A percentile compares a stretch with the other conserved stretches of the same genome.
Conservation (phyloP, 2,888 invertebrate genomes). For the Dasypolia templi region DNA sequence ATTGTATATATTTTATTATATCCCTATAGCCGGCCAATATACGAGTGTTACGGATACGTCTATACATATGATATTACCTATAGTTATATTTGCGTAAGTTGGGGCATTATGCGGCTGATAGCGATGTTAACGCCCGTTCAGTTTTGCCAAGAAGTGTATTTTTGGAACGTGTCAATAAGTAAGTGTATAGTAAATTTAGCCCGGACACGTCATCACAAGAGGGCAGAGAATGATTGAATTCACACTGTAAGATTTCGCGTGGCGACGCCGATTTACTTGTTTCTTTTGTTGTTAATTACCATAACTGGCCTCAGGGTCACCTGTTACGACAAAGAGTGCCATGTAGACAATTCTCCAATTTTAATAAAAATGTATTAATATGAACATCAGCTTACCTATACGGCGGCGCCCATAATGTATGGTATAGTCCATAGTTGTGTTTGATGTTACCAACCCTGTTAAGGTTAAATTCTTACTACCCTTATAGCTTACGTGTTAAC, state of each 20-base stretch:
- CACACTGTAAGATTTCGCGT: constrained; percentile 72
- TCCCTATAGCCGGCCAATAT: constrained; percentile 58
- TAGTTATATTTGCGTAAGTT: constrained; percentile 75
- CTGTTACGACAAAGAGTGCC: constrained; percentile 60
- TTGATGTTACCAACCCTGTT: no score
- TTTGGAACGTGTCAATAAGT: constrained; percentile 90
- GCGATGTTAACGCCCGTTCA: constrained; percentile 90
- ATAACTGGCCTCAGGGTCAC: constrained; percentile 66
- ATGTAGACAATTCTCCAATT: constrained; percentile 49
- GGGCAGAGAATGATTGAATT: constrained; percentile 84
- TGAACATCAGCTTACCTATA: not conserved
- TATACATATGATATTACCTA: constrained; percentile 63
- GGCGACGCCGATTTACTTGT: constrained; percentile 63
- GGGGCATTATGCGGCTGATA: constrained; percentile 88
- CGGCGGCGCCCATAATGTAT: not conserved
- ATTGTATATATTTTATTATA: no score
- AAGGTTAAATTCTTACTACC: no score
- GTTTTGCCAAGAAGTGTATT: constrained; percentile 90
- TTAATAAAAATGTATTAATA: constrained; percentile 18
- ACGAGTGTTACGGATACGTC: constrained; percentile 70
- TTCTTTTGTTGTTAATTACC: constrained; percentile 69
- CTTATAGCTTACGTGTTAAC: no score
- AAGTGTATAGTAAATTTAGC: constrained; percentile 89
- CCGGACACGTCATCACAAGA: constrained; percentile 85
- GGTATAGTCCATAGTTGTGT: no score